Evolutionary conservation across 2,888 invertebrate species (phyloP).

Genomic region (Omphaloscelis lunosa): DNA sequence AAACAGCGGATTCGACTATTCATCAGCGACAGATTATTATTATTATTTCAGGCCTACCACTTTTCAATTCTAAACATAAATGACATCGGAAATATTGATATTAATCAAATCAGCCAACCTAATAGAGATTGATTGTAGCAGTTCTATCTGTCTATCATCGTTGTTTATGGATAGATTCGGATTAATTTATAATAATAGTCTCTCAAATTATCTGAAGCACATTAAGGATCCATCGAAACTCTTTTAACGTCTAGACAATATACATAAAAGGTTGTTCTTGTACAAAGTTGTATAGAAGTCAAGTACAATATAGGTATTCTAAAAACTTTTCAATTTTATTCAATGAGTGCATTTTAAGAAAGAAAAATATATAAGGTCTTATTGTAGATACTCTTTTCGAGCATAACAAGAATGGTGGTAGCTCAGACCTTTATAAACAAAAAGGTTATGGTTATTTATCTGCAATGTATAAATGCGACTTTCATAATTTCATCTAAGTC

Average conservation of each 20-base stretch:
- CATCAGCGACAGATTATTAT: not conserved
- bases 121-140: constrained; percentile 35
- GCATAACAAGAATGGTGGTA: not conserved
- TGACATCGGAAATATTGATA: constrained; percentile 43
- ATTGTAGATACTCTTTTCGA: not conserved
- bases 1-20: too few relatives aligned
- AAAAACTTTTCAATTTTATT: constrained; percentile 14
- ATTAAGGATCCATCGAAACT: constrained; percentile 24
- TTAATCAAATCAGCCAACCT: constrained; percentile 29
- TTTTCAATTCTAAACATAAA: not conserved
- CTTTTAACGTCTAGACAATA: constrained; percentile 30
- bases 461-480: not conserved
- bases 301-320: not conserved
- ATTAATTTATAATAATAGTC: too few relatives aligned
- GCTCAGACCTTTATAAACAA: not conserved
- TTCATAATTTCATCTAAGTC: not conserved
- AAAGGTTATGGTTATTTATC: not conserved
- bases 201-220: constrained; percentile 9
- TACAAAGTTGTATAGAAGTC: constrained; percentile 29
- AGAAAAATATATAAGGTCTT: not conserved
- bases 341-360: constrained; percentile 15
- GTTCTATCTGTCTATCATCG: constrained; percentile 40
- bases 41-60: not conserved
- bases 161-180: not conserved
- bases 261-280: constrained; percentile 11